Conservation (phyloP, 2,888 invertebrate species). For the Pachymerium ferrugineum region DNA sequence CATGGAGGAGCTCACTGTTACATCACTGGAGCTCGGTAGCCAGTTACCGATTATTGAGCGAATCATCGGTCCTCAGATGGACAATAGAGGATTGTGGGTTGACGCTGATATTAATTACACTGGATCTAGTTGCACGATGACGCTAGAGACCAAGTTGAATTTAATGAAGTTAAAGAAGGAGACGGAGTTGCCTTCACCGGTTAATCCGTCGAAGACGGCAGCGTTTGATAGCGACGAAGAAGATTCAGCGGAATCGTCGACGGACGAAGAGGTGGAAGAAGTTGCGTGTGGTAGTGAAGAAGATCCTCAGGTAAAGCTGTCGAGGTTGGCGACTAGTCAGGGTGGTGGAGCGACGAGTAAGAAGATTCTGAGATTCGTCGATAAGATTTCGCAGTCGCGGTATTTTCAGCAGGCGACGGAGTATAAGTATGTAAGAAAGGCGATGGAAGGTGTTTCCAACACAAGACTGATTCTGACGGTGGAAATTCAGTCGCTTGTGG, state of each 20-base stretch:
- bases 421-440: constrained; percentile 75
- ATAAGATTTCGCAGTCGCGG: constrained; percentile 75
- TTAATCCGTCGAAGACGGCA: background rate
- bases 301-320: constrained; percentile 41
- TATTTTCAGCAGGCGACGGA: constrained; percentile 85
- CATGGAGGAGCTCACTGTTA: constrained; percentile 73
- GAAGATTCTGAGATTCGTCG: constrained; percentile 73
- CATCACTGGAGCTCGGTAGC: constrained; percentile 66
- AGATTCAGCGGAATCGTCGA: constrained; percentile 73
- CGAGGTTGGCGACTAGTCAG: constrained; percentile 36
- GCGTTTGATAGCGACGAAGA: constrained; percentile 71
- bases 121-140: constrained; percentile 62
- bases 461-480: constrained; percentile 78
- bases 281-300: constrained; percentile 45
- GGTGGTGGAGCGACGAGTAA: constrained; percentile 47
- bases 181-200: constrained; percentile 32
- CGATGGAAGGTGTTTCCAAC: constrained; percentile 85
- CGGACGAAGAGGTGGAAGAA: constrained; percentile 53
- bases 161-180: constrained; percentile 60
- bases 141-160: constrained; percentile 82
- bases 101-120: constrained; percentile 75
- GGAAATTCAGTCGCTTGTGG: constrained; percentile 71
- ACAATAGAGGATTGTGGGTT: constrained; percentile 81
- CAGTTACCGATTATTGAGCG: constrained; percentile 62
- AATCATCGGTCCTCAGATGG: constrained; percentile 61